Base-by-base conservation (phyloP, 2,797 vertebrate genomes). In the Macropus fuliginosus region DNA sequence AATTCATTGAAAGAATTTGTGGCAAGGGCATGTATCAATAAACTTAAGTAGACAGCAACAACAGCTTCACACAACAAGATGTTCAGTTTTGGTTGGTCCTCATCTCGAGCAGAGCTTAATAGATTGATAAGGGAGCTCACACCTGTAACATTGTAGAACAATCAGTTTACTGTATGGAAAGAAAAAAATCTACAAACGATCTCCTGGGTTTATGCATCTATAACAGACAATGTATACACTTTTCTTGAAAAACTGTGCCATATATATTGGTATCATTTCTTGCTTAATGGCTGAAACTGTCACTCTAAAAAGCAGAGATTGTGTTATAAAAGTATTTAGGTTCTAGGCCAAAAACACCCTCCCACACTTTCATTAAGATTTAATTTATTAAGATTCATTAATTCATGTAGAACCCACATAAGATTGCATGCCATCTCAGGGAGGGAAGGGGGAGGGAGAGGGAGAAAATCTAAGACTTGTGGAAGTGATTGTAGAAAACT, bases 41-140 rank as follows among this genome's bases (percentile, higher is more conserved):
- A 99, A 6, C 99, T 99, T 9, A 99, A 99, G 97, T 99, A 99
- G 91, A 99, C 99, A 0, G 99, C 99, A 55, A 99, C 99, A 56
- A 99, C 99, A 0, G 99, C 99, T 97, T 99, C 99, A 81, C 99
- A 99, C 94, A 99, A 98, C 95, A 99, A 98, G 97, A 99, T 98
- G 55, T 99, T 99, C 96, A 99, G 91, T 97, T 98, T 99, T 0
- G 99, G 99, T n/a, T 99, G 99, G 98, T 99, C 99, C 96, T 99
- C 99, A 94, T 99, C 99, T 98, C 99, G 99, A 91, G 99, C 99
- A 62, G 99, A 99, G 52, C 98, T 99, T 96, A 99, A 97, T 92
- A 99, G 99, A 94, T 99, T 99, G 98, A 99, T 99, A 94, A 99
- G 99, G 56, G 99, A 99, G 21, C 99, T 99, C 97, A 99, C 99